Base-by-base conservation (phyloP, 2,113 vertebrate species). In the Corynorhinus townsendii region DNA sequence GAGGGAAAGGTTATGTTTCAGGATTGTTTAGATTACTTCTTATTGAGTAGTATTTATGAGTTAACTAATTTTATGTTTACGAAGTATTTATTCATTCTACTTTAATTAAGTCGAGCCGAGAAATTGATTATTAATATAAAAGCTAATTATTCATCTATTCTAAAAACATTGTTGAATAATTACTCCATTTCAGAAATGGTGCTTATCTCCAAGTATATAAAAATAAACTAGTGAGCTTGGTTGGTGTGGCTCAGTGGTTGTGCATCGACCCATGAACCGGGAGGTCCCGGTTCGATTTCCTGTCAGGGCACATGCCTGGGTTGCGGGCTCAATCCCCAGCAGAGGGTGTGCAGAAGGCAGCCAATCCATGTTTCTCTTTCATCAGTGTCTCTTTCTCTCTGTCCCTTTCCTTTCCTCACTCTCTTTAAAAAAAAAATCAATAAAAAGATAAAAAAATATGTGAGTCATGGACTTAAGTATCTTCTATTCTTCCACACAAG, bases 31-130 rank as follows among this genome's bases (percentile, higher is more conserved):
- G 79, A 16, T 47, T 94, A 47, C 38, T 94, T 93, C 95, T 82
- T 96, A 3, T 89, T 93, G 79, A 82, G 28, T 68, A 87, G 62
- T 33, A 3, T 73, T 47, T 73, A 49, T 90, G 59, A 69, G 64
- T 73, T 62, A 75, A 69, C 19, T 35, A 59, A 52, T 24, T 91
- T 91, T 83, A 69, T 91, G 62, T 12, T 96, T 96, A 86, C 12
- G 40, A 35, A 95, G 43, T 73, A 62, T 68, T 95, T 91, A 92
- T 90, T 95, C 73, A 56, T 7, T 77, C 33, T 91, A 96, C 62
- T 91, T 92, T 88, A 94, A 92, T 92, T 92, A 91, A 87, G 79
- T 35, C 5, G 69, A 95, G 77, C 66, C 81, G 16, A 92, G n/a
- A 85, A 45, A 72, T 88, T 75, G 47, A 16, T 75, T 87, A 47